Evolutionary conservation across 2,113 vertebrate genomes (phyloP).

Genomic region (Melanerpes formicivorus): DNA sequence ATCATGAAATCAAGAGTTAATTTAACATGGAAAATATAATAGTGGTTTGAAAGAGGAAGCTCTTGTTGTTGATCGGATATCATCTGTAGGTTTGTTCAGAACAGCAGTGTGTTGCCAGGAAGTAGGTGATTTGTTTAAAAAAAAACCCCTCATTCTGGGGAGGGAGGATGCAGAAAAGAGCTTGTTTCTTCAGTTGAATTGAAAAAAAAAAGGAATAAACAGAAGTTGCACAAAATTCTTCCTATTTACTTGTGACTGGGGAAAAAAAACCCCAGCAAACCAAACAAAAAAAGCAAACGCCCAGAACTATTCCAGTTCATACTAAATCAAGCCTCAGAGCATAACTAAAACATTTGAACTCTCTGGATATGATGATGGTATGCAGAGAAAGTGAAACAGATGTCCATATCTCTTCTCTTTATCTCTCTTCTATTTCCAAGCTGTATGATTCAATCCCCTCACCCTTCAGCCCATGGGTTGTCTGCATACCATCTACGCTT

Average conservation of each 20-base stretch:
- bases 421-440: no score
- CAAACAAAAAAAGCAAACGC: no score
- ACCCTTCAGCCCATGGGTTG: no score
- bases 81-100: constrained; percentile 4
- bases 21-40: constrained; percentile 28
- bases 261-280: neutral
- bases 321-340: neutral
- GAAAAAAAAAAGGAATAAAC: neutral
- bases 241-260: neutral
- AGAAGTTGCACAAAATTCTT: neutral
- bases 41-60: constrained; percentile 65
- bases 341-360: neutral
- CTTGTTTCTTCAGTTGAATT: constrained; percentile 46
- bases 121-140: constrained; percentile 37
- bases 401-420: no score
- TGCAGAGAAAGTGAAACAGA: neutral
- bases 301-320: neutral
- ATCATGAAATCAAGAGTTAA: constrained; percentile 4
- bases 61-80: constrained; percentile 40
- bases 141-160: neutral
- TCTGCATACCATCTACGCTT: no score
- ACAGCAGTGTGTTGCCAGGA: constrained; percentile 15
- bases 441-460: no score
- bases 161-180: constrained; percentile 12
- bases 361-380: neutral